These are phyloP conservation scores for Lydus trimaculatus DNA, from an alignment of 2,888 invertebrate species.

Conservation along the genomic window DNA sequence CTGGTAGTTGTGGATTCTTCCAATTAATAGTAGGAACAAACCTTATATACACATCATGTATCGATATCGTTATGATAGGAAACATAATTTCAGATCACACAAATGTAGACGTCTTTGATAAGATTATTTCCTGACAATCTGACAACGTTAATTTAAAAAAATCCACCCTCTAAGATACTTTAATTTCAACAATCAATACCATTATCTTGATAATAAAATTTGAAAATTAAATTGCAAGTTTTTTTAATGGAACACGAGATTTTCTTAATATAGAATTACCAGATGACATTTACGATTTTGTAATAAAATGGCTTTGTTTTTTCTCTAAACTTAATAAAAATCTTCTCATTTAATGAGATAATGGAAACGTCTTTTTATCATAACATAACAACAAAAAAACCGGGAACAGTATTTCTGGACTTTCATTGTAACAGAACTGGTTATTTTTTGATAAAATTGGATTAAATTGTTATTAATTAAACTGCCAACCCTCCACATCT, in stretches of 20 bases:
- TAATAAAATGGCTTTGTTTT: background rate
- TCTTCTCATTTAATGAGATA: background rate
- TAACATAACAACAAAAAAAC: too few species aligned
- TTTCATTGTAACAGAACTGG: too few species aligned
- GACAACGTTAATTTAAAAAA: background rate
- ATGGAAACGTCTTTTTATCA: background rate
- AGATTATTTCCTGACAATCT: background rate
- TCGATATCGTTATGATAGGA: too few species aligned
- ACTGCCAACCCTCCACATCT: background rate
- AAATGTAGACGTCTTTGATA: background rate
- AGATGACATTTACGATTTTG: conserved; percentile 1
- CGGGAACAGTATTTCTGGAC: too few species aligned
- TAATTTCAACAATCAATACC: background rate
- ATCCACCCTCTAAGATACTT: background rate
- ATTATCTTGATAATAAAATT: conserved; percentile 1
- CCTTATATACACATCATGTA: too few species aligned
- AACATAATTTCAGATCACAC: too few species aligned
- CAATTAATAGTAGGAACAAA: too few species aligned
- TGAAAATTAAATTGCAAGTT: conserved; percentile 1
- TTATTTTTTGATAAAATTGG: background rate
- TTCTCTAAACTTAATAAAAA: background rate
- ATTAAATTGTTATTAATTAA: background rate
- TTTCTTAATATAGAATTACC: background rate
- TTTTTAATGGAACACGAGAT: conserved; percentile 6
- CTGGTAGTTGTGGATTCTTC: too few species aligned